Conservation (phyloP, 2,113 vertebrate species). For the Myotis yumanensis region DNA sequence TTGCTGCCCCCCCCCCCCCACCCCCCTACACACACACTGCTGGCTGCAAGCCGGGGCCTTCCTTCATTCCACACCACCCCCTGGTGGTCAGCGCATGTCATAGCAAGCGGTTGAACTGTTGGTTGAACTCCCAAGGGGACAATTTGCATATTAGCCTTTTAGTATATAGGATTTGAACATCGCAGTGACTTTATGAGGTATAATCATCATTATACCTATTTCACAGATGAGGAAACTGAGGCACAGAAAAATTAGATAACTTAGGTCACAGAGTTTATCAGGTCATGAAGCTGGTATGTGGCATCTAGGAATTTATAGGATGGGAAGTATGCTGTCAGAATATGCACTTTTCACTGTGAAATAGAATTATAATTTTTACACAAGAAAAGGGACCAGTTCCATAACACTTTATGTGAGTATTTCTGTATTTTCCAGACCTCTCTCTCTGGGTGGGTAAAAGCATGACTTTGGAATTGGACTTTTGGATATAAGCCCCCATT, state of each 20-base stretch:
- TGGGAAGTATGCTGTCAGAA: neutral
- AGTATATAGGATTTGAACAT: neutral
- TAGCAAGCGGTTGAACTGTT: too few species aligned
- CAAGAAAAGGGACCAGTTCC: neutral
- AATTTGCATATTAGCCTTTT: too few species aligned
- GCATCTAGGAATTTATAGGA: neutral
- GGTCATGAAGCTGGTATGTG: neutral
- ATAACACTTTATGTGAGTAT: neutral
- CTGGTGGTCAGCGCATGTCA: too few species aligned
- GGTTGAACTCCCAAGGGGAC: too few species aligned
- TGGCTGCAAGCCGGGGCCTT: too few species aligned
- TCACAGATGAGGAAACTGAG: constrained; percentile 37
- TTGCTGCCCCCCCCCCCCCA: too few species aligned
- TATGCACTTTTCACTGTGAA: neutral
- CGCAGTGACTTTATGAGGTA: neutral
- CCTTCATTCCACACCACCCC: too few species aligned
- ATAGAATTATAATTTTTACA: neutral
- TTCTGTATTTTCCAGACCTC: neutral
- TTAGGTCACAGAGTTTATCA: neutral
- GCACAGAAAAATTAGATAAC: neutral
- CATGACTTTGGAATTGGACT: neutral
- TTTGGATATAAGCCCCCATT: neutral
- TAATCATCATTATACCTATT: neutral
- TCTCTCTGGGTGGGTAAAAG: neutral
- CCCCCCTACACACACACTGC: too few species aligned